phyloP scores from a whole-genome alignment of 2,113 vertebrate species.

The Riparia riparia region DNA sequence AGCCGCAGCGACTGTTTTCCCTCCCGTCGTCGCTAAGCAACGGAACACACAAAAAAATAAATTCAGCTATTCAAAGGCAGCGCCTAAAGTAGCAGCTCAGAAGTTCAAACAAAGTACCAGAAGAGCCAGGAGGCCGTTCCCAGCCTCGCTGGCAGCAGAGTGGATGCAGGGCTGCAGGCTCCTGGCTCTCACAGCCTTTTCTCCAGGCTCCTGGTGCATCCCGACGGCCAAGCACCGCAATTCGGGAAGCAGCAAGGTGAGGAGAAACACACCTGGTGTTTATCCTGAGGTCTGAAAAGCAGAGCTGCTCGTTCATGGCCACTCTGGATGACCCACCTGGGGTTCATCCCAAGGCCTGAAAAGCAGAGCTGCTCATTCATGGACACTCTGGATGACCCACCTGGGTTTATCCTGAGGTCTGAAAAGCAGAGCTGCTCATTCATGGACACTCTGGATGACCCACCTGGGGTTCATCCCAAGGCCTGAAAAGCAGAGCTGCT shows the following conservation, averaged over 20 bases:
- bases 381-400: fast-evolving
- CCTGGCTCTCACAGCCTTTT: fast-evolving
- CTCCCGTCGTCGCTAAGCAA: conserved; percentile 70
- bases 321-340: fast-evolving
- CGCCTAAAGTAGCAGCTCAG: conserved; percentile 44
- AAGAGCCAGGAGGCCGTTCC: conserved; percentile 11
- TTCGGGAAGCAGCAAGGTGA: neutral
- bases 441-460: no score
- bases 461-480: fast-evolving
- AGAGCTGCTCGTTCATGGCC: neutral
- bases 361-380: neutral
- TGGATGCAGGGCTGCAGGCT: neutral
- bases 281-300: neutral
- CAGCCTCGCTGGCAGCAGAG: neutral
- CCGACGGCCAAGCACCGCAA: fast-evolving
- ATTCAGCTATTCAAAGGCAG: conserved; percentile 62
- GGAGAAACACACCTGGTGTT: neutral
- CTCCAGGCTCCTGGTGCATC: neutral
- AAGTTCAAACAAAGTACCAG: conserved; percentile 45
- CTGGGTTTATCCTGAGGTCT: no score
- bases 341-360: neutral
- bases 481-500: neutral
- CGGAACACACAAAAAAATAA: conserved; percentile 61
- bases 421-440: no score
- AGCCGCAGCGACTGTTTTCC: conserved; percentile 49